Percentiles rank a stretch among this genome's conserved stretches.
These are phyloP conservation scores for Criorhina ranunculi DNA, from an alignment of 2,888 invertebrate species.

Conservation along the genomic window DNA sequence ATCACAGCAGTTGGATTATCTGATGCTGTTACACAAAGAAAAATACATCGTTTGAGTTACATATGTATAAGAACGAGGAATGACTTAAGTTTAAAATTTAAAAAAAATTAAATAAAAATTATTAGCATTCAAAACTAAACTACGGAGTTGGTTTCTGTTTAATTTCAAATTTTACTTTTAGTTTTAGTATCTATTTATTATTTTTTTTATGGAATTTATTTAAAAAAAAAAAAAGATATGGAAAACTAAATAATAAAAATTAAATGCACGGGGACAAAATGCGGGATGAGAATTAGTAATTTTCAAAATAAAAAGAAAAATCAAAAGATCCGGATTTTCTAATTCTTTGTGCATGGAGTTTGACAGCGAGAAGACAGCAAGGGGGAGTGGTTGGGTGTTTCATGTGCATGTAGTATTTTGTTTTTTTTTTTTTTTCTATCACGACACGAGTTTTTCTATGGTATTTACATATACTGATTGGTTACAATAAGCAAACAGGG, in stretches of 20 bases:
- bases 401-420: conserved; percentile 50
- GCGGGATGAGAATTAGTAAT: conserved; percentile 12
- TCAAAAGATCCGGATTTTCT: conserved; percentile 1
- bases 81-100: not conserved
- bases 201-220: conserved; percentile 11
- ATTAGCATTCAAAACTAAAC: conserved; percentile 60
- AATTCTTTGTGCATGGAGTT: conserved; percentile 43
- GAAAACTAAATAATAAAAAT: conserved; percentile 35
- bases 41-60: conserved; percentile 16
- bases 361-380: conserved; percentile 37
- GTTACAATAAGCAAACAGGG: too few species aligned
- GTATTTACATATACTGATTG: not conserved
- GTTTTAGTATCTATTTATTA: conserved; percentile 21
- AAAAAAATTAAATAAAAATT: conserved; percentile 1
- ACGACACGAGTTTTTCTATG: conserved; percentile 27
- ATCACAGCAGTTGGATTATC: conserved; percentile 84
- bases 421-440: conserved; percentile 6
- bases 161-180: too few species aligned
- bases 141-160: conserved; percentile 28
- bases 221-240: conserved; percentile 18
- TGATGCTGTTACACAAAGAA: conserved; percentile 79
- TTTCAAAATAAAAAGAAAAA: not conserved
- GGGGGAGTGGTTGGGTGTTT: conserved; percentile 37
- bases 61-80: not conserved
- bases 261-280: conserved; percentile 51